Conservation (phyloP, 2,888 invertebrate genomes). For the Lathronympha strigana region DNA sequence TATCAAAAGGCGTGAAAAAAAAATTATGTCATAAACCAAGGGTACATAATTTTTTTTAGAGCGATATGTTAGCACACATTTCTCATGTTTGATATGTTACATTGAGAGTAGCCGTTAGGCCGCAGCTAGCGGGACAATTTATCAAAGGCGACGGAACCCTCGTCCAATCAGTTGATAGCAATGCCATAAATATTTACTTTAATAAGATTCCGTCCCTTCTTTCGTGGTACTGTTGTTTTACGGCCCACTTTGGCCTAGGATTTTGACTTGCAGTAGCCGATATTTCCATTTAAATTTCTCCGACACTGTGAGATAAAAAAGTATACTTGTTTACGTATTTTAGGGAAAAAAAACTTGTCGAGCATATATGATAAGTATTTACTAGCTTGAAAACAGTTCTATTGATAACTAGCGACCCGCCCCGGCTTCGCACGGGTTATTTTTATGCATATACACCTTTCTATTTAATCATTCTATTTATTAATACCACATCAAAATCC, state of each 20-base stretch:
- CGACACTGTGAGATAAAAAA: too few species aligned
- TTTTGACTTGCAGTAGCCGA: conserved; percentile 68
- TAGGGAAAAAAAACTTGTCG: too few species aligned
- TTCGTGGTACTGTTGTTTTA: conserved; percentile 76
- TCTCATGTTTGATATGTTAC: conserved; percentile 67
- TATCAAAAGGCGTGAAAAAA: conserved; percentile 68
- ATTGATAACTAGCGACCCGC: too few species aligned
- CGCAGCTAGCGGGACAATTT: conserved; percentile 78
- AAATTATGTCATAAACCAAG: conserved; percentile 76
- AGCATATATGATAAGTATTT: too few species aligned
- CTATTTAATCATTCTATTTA: too few species aligned
- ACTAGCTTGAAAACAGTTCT: too few species aligned
- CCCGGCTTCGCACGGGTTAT: too few species aligned
- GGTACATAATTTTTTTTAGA: conserved; percentile 69
- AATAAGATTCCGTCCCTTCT: conserved; percentile 82
- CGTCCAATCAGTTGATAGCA: conserved; percentile 82
- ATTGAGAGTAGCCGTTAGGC: conserved; percentile 67
- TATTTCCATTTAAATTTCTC: conserved; percentile 47
- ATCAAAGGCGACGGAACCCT: conserved; percentile 79
- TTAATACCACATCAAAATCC: too few species aligned
- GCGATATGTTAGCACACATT: conserved; percentile 63
- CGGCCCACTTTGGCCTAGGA: conserved; percentile 74
- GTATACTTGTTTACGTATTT: background rate
- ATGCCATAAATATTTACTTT: conserved; percentile 84
- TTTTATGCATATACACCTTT: too few species aligned